Percentiles rank a stretch among this genome's conserved stretches.
Conservation (phyloP, 2,888 invertebrate genomes). For the Aleiodes testaceus region DNA sequence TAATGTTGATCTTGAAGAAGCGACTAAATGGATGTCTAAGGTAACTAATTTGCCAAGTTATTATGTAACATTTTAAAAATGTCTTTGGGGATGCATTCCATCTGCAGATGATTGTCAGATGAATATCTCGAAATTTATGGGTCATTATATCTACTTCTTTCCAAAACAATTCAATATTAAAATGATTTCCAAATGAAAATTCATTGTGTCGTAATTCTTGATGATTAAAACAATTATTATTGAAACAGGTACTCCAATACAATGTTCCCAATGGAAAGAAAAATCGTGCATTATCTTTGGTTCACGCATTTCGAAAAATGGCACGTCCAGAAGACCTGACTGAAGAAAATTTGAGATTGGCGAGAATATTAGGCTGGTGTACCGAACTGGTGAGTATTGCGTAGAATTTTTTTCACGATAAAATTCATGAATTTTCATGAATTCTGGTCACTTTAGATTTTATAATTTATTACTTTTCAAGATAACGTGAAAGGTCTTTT, state of each 20-base stretch:
- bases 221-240: conserved; percentile 18
- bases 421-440: conserved; percentile 4
- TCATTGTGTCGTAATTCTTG: not conserved
- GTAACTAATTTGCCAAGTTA: conserved; percentile 69
- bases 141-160: not conserved
- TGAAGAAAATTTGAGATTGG: conserved; percentile 84
- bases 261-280: conserved; percentile 95
- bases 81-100: too few relatives aligned
- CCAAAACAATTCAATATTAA: not conserved
- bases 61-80: too few relatives aligned
- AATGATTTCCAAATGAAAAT: too few relatives aligned
- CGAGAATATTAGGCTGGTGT: conserved; percentile 94
- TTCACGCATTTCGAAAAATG: conserved; percentile 84
- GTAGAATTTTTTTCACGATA: not conserved
- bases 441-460: too few relatives aligned
- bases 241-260: conserved; percentile 84
- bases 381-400: conserved; percentile 87
- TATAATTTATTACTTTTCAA: too few relatives aligned
- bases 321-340: conserved; percentile 80
- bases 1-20: conserved; percentile 84
- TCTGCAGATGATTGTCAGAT: too few relatives aligned
- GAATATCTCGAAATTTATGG: too few relatives aligned
- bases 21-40: conserved; percentile 87
- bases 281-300: conserved; percentile 83
- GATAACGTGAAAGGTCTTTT: too few relatives aligned